Base-by-base conservation (phyloP, 1,140 invertebrate species). In the Maniola jurtina region DNA sequence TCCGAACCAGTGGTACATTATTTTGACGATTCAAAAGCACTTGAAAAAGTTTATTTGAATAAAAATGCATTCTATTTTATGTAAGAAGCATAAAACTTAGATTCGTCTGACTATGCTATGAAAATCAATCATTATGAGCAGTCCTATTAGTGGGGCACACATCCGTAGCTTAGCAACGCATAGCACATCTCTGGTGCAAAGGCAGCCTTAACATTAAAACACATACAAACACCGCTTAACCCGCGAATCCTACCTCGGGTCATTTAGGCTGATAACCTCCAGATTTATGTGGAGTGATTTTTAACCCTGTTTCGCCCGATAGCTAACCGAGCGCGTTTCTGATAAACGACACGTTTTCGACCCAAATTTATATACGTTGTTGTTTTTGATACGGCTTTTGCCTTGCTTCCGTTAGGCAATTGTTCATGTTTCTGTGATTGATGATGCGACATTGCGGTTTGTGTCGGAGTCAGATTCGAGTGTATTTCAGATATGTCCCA, bases 281-380 rank as follows among this genome's bases (percentile, higher is more conserved):
- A 79, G 81, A 86, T 84, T 82, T 81, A 84, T 84, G 79, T 72
- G 73, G 70, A 82, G 80, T 82, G 77, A 84, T 84, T 84, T 84
- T 81, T 82, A 84, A 84, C 81, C 80, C 80, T 78, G 73, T 75
- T 76, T 69, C 73, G 71, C 69, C 65, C 74, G 75, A 79, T 79
- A 79, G 72, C 72, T 75, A 73, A 75, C 71, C 66, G 72, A 74
- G 71, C 66, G 69, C 54, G 71, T 66, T 71, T 73, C 67, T 79
- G 75, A 81, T 79, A 75, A 76, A 81, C 73, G 70, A 74, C 68
- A 72, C 76, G 70, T 79, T 79, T 52, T 52, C 67, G 73, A 68
- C 70, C 72, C 72, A 76, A 79, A 72, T 79, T 76, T 76, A 71
- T 75, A 70, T 72, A 58, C 56, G 72, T 68, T 70, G 70, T 74